Base-by-base conservation (phyloP, 2,888 invertebrate species). In the Cordilura impudica region DNA sequence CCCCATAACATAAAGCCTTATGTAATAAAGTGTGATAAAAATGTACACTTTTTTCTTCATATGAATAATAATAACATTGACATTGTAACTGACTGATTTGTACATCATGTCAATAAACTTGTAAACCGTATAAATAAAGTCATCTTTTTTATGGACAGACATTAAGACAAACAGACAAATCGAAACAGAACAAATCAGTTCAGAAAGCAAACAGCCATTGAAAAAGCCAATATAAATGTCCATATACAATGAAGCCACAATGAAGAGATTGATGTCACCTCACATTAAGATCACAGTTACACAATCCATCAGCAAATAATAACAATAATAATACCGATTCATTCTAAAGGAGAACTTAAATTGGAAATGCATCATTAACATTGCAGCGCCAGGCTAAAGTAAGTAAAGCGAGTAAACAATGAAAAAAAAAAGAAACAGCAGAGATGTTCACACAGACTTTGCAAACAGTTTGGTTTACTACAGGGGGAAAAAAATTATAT, bases 201-300 rank as follows among this genome's bases (percentile, higher is more conserved):
- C 65, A 39, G 6, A 35, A 43, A 63, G 45, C 7, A 54, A 72
- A 56, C 23, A 70, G 21, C 21, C 26, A 14, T 39, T 12, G 16
- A 45, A 39, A 54, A 43, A 53, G 49, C 54, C 58, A n/a, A n/a
- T n/a, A 58, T 56, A 54, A 66, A 49, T 26, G 19, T 65, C 49
- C 56, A 60, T 45, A 63, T 54, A 72, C 53, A 43, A 54, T 53
- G 29, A 26, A 45, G 70, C 66, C 74, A 81, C 35, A 54, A 54
- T 26, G 51, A 43, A 61, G 51, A 86, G 84, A 87, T 87, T 87
- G 88, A 87, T 87, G 88, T 87, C 88, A 84, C 84, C 83, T 84
- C 86, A 84, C 88, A 87, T 87, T 86, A 86, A 85, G 69, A 84
- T 82, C 84, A 31, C 45, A 72, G 26, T 49, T 16, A 26, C 21